Percentiles rank a stretch among this genome's conserved stretches.
phyloP scores from a whole-genome alignment of 1,140 invertebrate species.

The Nasonia longicornis region DNA sequence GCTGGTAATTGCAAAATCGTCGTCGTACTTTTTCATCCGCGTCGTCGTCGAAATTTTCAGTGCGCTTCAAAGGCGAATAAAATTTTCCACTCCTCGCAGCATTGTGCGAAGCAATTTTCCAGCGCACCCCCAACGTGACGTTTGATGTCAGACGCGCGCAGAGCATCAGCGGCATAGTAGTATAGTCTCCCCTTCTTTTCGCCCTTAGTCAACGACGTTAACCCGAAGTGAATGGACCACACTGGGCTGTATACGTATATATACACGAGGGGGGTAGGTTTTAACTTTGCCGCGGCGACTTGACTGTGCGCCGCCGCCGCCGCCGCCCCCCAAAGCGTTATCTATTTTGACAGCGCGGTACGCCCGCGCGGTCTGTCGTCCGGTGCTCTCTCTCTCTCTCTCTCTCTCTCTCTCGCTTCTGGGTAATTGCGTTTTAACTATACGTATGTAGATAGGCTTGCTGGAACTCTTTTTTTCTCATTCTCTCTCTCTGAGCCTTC shows the following conservation, averaged over 20 bases:
- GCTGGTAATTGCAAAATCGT: background rate
- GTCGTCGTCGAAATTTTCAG: too few species aligned
- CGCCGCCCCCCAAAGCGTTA: constrained; percentile 61
- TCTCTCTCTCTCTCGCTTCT: constrained; percentile 39
- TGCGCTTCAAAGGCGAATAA: constrained; percentile 1
- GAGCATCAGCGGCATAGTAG: background rate
- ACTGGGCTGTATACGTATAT: constrained; percentile 20
- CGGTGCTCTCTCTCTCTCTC: background rate
- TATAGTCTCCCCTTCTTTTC: constrained; percentile 42
- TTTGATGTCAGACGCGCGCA: constrained; percentile 1
- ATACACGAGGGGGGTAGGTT: constrained; percentile 59
- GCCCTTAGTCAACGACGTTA: constrained; percentile 63
- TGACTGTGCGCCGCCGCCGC: constrained; percentile 48
- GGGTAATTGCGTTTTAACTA: constrained; percentile 65
- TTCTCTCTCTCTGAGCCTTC: background rate
- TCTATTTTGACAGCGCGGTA: constrained; percentile 70
- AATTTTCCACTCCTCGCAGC: constrained; percentile 2
- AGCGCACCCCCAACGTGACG: constrained; percentile 16
- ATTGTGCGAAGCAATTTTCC: constrained; percentile 22
- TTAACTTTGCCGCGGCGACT: constrained; percentile 68
- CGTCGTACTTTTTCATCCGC: background rate
- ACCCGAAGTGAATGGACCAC: constrained; percentile 62
- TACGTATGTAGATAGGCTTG: constrained; percentile 14
- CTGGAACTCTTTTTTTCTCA: background rate
- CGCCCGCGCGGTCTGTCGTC: constrained; percentile 64